Base-by-base conservation (phyloP, 2,113 vertebrate species). In the Amazona vittata region DNA sequence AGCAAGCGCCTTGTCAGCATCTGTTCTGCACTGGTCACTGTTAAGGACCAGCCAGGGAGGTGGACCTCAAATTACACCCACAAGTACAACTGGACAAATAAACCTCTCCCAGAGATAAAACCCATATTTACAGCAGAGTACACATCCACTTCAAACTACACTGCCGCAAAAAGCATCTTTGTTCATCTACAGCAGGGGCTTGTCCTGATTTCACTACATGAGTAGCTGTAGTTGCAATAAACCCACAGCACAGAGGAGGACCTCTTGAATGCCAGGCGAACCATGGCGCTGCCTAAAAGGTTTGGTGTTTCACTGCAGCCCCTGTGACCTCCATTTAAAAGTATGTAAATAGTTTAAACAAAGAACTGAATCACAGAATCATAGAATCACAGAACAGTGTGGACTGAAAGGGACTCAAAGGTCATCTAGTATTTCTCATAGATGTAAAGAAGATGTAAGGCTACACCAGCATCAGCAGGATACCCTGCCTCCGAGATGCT, bases 231-330 rank as follows among this genome's bases (percentile, higher is more conserved):
- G 80, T 41, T 92, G 60, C 15, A 70, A 35, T 47, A 86, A 94
- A 50, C 20, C 12, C 19, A 13, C 49, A 18, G 44, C 0, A 0
- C 31, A 33, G 52, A 76, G 35, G 33, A 94, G 24, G 15, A 76
- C 15, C 47, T 70, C 46, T 41, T 55, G 37, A 63, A 90, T 53
- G 64, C 43, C 67, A 69, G 37, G n/a, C 50, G 46, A 96, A 83
- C 46, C 41, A 15, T 11, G 22, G 39, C 10, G 50, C 31, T 52
- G 44, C 11, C 50, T 94, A 90, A 74, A 93, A 92, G 59, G 28
- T 77, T 53, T n/a, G 11, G 20, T 52, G 63, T 47, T 88, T 73
- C 62, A 85, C 33, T 90, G 65, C 67, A 89, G 33, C 25, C 49
- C 5, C 53, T 39, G 25, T 37, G 46, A 59, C 15, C 2, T 6